phyloP scores from a whole-genome alignment of 2,888 invertebrate species.

The Diaprepes abbreviatus region DNA sequence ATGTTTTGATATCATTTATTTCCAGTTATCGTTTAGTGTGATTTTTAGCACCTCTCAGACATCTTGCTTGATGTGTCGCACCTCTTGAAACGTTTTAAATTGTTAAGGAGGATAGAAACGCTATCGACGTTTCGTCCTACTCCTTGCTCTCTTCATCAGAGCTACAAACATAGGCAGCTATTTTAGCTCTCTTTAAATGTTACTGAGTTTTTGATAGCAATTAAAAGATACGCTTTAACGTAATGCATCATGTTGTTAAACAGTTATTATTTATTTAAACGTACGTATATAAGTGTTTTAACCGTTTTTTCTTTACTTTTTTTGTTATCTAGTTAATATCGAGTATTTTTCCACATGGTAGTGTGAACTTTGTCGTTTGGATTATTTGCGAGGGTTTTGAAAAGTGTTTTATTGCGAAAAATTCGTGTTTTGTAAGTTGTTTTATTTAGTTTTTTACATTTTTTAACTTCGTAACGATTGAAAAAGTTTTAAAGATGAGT shows the following conservation, averaged over 20 bases:
- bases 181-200: conserved; percentile 30
- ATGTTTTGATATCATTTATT: too few species aligned
- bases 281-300: conserved; percentile 35
- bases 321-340: conserved; percentile 43
- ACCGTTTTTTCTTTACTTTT: conserved; percentile 34
- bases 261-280: conserved; percentile 36
- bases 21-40: too few species aligned
- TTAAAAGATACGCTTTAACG: conserved; percentile 30
- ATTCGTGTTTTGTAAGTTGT: conserved; percentile 11
- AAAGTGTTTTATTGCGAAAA: conserved; percentile 9
- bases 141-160: conserved; percentile 25
- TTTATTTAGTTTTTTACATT: conserved; percentile 6
- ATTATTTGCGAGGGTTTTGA: conserved; percentile 3
- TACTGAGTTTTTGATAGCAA: conserved; percentile 22
- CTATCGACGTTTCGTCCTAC: neutral
- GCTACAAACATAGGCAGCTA: conserved; percentile 35
- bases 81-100: too few species aligned
- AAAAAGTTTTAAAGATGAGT: conserved; percentile 16
- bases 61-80: too few species aligned
- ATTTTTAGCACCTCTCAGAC: too few species aligned
- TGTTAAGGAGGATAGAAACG: too few species aligned
- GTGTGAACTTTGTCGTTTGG: conserved; percentile 22
- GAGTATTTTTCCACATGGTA: conserved; percentile 21
- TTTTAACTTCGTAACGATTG: conserved; percentile 15
- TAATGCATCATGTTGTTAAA: conserved; percentile 21